Percentiles rank a stretch among this genome's conserved stretches.
Conservation (phyloP, 2,888 invertebrate genomes). For the Eupithecia inturbata region DNA sequence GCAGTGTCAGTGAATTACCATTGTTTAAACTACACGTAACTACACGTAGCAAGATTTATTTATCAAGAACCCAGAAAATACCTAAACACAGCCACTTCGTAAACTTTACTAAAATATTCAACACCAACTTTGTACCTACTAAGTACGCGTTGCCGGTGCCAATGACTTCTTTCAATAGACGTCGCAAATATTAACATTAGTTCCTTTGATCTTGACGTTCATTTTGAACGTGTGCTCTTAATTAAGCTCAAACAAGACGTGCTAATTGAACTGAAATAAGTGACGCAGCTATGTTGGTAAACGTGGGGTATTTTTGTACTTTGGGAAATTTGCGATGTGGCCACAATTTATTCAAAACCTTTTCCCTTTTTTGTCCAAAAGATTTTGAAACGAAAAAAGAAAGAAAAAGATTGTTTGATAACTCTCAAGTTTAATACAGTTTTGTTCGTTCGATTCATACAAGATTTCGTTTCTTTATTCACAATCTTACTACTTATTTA, state of each 20-base stretch:
- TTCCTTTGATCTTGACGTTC: constrained; percentile 78
- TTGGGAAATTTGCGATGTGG: not conserved
- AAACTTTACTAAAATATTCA: constrained; percentile 8
- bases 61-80: not conserved
- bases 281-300: constrained; percentile 26
- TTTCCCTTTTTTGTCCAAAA: not conserved
- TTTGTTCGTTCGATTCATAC: too few relatives aligned
- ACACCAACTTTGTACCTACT: not conserved
- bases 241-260: constrained; percentile 82
- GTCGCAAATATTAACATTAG: constrained; percentile 74
- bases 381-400: not conserved
- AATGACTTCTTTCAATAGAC: constrained; percentile 80
- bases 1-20: too few relatives aligned
- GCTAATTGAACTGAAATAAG: constrained; percentile 63
- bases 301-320: not conserved
- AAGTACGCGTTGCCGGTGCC: constrained; percentile 46
- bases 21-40: too few relatives aligned
- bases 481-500: too few relatives aligned
- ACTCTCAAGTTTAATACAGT: too few relatives aligned
- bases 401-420: not conserved
- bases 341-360: not conserved
- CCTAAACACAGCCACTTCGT: not conserved
- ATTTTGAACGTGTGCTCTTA: constrained; percentile 75
- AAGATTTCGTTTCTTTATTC: too few relatives aligned
- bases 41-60: not conserved